These are phyloP conservation scores for Gymnocheta viridis DNA, from an alignment of 2,888 invertebrate species.

Conservation along the genomic window DNA sequence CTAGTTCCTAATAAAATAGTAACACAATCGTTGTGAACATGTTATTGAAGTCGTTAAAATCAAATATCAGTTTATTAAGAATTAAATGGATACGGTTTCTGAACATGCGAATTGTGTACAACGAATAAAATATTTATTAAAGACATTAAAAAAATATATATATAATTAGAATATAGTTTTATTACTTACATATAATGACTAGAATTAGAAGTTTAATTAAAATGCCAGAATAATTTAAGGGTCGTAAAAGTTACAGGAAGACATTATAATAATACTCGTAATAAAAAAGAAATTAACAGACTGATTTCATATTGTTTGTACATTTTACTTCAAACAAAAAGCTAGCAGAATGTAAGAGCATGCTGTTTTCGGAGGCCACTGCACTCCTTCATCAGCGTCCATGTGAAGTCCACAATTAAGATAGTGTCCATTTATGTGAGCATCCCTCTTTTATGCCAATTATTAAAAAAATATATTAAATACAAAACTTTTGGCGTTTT, in stretches of 20 bases:
- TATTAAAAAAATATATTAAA: too few species aligned
- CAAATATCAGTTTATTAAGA: slow-evolving; percentile 7
- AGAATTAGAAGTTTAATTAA: background rate
- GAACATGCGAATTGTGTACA: background rate
- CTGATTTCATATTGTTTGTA: too few species aligned
- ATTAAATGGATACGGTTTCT: background rate
- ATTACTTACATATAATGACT: background rate
- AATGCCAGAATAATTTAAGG: background rate
- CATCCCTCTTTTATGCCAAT: too few species aligned
- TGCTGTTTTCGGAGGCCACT: too few species aligned
- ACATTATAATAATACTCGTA: background rate
- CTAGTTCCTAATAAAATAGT: slow-evolving; percentile 1
- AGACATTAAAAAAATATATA: background rate
- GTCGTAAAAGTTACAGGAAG: background rate
- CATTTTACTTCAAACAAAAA: too few species aligned
- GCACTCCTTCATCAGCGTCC: too few species aligned
- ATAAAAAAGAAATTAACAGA: too few species aligned
- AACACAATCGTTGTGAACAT: background rate
- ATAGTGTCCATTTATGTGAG: too few species aligned
- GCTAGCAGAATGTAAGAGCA: too few species aligned
- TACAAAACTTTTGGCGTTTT: too few species aligned
- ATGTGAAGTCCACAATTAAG: too few species aligned
- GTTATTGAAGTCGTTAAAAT: slow-evolving; percentile 17
- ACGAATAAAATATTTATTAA: background rate
- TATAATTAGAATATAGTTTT: background rate